Percentiles rank a stretch among this genome's conserved stretches.
Evolutionary conservation across 2,113 vertebrate species (phyloP).

Genomic region (Paradoxurus hermaphroditus): DNA sequence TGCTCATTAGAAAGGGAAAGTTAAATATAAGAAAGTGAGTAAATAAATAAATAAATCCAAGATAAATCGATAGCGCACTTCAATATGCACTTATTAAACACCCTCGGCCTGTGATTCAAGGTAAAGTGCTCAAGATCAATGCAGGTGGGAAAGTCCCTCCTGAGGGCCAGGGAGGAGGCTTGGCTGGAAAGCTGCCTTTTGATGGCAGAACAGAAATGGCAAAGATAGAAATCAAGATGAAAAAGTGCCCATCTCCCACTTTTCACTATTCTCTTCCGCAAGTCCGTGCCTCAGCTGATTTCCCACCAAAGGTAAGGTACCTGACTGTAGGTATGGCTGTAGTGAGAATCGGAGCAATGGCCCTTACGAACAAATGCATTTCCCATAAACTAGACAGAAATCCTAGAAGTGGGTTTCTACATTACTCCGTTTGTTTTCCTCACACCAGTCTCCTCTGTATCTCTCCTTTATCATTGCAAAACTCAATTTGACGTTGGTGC

Average conservation of each 20-base stretch:
- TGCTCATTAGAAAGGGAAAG: conserved; percentile 27
- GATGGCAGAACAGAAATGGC: neutral
- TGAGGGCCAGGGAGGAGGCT: neutral
- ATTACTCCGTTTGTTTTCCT: neutral
- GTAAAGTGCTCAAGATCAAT: conserved; percentile 21
- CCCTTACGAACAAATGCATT: neutral
- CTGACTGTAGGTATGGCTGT: neutral
- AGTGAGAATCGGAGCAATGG: neutral
- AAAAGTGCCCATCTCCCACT: neutral
- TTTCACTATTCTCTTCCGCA: neutral
- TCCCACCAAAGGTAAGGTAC: neutral
- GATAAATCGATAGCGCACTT: conserved; percentile 34
- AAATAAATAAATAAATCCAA: conserved; percentile 49
- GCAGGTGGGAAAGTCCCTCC: neutral
- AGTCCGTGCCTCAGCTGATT: neutral
- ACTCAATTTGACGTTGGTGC: conserved; percentile 43
- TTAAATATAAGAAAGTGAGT: conserved; percentile 22
- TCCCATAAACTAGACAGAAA: conserved; percentile 25
- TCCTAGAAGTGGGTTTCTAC: neutral
- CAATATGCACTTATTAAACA: conserved; percentile 48
- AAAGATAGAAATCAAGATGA: neutral
- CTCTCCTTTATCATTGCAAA: conserved; percentile 52
- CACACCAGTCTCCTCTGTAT: neutral
- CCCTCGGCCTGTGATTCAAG: neutral
- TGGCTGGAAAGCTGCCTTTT: neutral